Conservation (phyloP, 2,888 invertebrate genomes). For the Tinea semifulvella region DNA sequence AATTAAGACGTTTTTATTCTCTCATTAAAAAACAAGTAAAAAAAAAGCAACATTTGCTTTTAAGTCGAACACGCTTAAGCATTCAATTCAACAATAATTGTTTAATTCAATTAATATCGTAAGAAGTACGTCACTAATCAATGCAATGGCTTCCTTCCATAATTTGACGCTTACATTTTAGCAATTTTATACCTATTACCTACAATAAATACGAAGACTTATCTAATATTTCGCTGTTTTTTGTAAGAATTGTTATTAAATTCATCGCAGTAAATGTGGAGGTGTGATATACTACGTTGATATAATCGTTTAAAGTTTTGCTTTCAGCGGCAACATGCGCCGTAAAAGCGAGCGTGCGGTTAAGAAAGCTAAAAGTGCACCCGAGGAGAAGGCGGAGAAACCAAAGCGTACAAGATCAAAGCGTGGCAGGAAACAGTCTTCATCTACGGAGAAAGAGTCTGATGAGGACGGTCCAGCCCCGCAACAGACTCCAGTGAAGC, state of each 20-base stretch:
- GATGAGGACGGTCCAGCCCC: too few species aligned
- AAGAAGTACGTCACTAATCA: conserved; percentile 1
- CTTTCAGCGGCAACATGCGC: conserved; percentile 62
- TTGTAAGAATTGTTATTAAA: too few species aligned
- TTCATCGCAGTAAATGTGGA: too few species aligned
- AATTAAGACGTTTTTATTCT: too few species aligned
- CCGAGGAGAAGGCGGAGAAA: conserved; percentile 67
- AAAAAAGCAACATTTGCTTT: too few species aligned
- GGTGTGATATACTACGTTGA: too few species aligned
- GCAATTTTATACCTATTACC: background rate
- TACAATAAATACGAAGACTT: too few species aligned
- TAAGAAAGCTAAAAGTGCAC: conserved; percentile 72
- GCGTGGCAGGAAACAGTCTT: conserved; percentile 63
- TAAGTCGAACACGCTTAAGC: too few species aligned
- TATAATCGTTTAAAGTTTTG: background rate
- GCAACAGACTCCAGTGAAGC: conserved; percentile 28
- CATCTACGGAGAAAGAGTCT: conserved; percentile 62
- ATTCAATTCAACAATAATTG: too few species aligned
- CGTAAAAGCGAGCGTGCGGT: conserved; percentile 78
- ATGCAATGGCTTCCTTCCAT: conserved; percentile 6
- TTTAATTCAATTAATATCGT: too few species aligned
- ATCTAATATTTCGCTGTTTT: too few species aligned
- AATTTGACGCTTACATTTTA: background rate
- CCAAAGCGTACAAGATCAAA: conserved; percentile 58
- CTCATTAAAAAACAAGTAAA: too few species aligned